Evolutionary conservation across 2,888 invertebrate species (phyloP).

Genomic region (Drosophila mercatorum): DNA sequence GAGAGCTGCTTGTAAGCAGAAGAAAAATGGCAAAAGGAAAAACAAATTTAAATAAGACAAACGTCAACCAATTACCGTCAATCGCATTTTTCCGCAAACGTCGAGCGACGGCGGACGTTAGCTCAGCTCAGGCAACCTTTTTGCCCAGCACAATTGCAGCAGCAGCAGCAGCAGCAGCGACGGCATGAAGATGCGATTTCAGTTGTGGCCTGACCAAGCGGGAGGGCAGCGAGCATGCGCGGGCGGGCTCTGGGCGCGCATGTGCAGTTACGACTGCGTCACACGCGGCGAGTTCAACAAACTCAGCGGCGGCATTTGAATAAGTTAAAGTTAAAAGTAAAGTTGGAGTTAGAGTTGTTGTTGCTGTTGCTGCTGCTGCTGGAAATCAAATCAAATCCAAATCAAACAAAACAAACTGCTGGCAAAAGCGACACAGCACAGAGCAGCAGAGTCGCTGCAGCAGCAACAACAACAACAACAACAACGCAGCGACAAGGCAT

Average conservation of each 20-base stretch:
- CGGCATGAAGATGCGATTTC: conserved; percentile 29
- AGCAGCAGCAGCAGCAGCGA: conserved; percentile 49
- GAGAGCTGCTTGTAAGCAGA: conserved; percentile 9
- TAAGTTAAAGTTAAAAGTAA: conserved; percentile 41
- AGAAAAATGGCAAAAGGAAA: conserved; percentile 70
- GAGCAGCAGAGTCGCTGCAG: conserved; percentile 14
- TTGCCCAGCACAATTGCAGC: conserved; percentile 68
- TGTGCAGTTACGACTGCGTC: conserved; percentile 79
- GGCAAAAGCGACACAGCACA: conserved; percentile 41
- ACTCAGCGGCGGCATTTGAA: conserved; percentile 70
- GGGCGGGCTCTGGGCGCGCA: conserved; percentile 60
- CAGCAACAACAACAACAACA: conserved; percentile 16
- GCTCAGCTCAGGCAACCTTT: conserved; percentile 52
- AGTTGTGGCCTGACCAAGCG: not conserved
- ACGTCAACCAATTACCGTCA: conserved; percentile 82
- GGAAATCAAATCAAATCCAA: conserved; percentile 81
- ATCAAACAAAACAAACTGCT: conserved; percentile 77
- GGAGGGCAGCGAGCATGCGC: conserved; percentile 13
- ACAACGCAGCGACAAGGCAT: conserved; percentile 67
- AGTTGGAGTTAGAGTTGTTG: conserved; percentile 23
- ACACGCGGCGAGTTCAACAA: conserved; percentile 73
- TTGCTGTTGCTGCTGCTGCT: conserved; percentile 46
- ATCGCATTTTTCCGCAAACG: conserved; percentile 77
- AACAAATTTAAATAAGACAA: conserved; percentile 81
- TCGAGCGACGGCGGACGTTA: conserved; percentile 31